Percentiles rank a stretch among this genome's conserved stretches.
phyloP scores from a whole-genome alignment of 1,140 invertebrate species.

The Drosophila malerkotliana region DNA sequence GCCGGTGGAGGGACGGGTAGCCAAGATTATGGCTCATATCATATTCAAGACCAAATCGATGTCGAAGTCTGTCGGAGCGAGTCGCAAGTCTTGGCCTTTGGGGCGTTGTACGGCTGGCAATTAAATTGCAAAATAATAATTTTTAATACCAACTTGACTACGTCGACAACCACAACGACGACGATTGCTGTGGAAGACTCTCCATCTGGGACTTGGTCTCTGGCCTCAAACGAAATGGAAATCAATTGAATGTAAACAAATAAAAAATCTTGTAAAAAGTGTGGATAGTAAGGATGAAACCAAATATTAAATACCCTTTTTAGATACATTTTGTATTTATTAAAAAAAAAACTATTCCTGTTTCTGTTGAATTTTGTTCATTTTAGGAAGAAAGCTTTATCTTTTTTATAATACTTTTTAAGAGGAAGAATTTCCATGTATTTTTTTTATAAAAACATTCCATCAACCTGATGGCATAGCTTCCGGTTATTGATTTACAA shows the following conservation, averaged over 20 bases:
- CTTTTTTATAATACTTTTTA: too few species aligned
- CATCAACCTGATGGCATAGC: not conserved
- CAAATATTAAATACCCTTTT: constrained; percentile 21
- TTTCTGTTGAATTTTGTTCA: too few species aligned
- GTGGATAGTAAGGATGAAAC: not conserved
- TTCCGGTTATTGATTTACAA: not conserved
- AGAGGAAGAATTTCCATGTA: too few species aligned
- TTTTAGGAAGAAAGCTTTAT: too few species aligned
- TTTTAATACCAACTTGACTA: constrained; percentile 65
- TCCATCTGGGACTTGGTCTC: constrained; percentile 36
- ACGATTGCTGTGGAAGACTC: constrained; percentile 31
- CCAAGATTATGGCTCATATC: constrained; percentile 39
- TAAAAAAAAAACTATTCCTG: too few species aligned
- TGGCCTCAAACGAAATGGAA: constrained; percentile 73
- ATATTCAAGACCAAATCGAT: constrained; percentile 78
- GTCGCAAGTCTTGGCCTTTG: constrained; percentile 61
- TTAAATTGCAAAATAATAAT: constrained; percentile 81
- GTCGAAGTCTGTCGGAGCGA: constrained; percentile 52
- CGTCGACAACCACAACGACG: constrained; percentile 17
- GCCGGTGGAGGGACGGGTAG: not conserved
- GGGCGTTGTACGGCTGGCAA: constrained; percentile 56
- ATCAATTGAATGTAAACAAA: constrained; percentile 54
- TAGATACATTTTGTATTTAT: too few species aligned
- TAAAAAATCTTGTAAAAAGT: not conserved
- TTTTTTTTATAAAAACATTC: too few species aligned